Percentiles rank a stretch among this genome's conserved stretches.
Evolutionary conservation across 2,113 vertebrate species (phyloP).

Genomic region (Hiodon tergisus): DNA sequence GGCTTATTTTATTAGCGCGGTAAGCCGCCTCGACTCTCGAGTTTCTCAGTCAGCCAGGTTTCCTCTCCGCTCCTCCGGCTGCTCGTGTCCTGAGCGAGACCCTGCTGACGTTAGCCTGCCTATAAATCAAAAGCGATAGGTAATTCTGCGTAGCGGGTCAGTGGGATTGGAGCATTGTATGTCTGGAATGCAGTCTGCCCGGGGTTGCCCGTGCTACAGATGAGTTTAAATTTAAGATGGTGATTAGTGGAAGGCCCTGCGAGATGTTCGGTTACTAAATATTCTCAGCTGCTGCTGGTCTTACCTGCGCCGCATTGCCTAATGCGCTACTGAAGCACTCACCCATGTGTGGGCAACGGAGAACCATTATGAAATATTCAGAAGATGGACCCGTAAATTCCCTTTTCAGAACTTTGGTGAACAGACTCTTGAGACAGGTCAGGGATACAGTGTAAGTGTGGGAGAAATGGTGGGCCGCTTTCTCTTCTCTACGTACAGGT

Average conservation of each 20-base stretch:
- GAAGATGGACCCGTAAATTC: neutral
- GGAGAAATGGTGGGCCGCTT: neutral
- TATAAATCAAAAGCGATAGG: slow-evolving; percentile 1
- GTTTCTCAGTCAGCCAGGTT: slow-evolving; percentile 1
- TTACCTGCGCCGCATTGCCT: no score
- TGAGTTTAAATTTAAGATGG: no score
- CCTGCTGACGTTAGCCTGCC: neutral
- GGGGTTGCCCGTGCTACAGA: no score
- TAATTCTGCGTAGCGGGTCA: neutral
- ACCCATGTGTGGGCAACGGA: no score
- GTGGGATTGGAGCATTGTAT: slow-evolving; percentile 1
- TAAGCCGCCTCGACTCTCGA: slow-evolving; percentile 23
- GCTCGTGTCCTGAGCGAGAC: slow-evolving; percentile 1
- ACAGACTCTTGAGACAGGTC: slow-evolving; percentile 13
- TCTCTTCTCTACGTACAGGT: slow-evolving; percentile 4
- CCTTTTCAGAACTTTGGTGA: slow-evolving; percentile 3
- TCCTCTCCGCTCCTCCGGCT: neutral
- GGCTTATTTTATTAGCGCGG: slow-evolving; percentile 25
- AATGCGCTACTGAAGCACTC: no score
- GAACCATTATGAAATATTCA: no score
- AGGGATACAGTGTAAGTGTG: neutral
- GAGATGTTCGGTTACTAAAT: no score
- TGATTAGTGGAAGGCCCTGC: no score
- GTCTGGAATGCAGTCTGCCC: no score
- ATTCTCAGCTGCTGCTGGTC: no score